Conservation (phyloP, 2,888 invertebrate species). For the Latrodectus elegans region DNA sequence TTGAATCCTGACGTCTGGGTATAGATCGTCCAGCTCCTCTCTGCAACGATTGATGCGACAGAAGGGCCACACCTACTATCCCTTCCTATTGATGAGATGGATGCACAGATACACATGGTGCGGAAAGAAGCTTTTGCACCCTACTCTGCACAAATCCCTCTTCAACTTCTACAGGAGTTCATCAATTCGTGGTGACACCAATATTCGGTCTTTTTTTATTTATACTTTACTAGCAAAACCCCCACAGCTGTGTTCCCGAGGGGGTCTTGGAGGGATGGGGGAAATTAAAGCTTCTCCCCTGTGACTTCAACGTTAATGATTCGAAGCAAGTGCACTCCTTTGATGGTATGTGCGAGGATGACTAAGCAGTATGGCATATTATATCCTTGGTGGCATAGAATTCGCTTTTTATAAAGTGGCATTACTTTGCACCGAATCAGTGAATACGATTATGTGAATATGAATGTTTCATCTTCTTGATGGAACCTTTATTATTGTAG, state of each 20-base stretch:
- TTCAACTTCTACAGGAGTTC: conserved; percentile 11
- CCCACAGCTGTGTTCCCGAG: not conserved
- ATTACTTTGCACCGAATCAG: too few species aligned
- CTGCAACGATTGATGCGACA: too few species aligned
- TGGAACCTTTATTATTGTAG: too few species aligned
- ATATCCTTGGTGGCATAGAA: too few species aligned
- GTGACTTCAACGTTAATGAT: conserved; percentile 59
- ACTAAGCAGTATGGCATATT: too few species aligned
- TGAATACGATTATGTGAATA: too few species aligned
- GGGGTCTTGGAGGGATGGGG: not conserved
- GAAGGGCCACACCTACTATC: too few species aligned
- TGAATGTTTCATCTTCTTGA: too few species aligned
- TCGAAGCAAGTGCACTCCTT: conserved; percentile 35
- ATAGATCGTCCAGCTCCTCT: too few species aligned
- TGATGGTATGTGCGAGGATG: not conserved
- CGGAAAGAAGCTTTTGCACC: not conserved
- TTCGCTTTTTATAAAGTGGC: too few species aligned
- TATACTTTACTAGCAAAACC: not conserved
- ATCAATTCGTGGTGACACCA: conserved; percentile 67
- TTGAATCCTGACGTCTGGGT: too few species aligned
- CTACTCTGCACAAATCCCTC: not conserved
- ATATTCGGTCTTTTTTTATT: conserved; percentile 44
- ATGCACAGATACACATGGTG: not conserved
- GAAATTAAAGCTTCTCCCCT: conserved; percentile 4
- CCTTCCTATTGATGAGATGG: too few species aligned